phyloP scores from a whole-genome alignment of 2,113 vertebrate species.

The Cottus gobio region DNA sequence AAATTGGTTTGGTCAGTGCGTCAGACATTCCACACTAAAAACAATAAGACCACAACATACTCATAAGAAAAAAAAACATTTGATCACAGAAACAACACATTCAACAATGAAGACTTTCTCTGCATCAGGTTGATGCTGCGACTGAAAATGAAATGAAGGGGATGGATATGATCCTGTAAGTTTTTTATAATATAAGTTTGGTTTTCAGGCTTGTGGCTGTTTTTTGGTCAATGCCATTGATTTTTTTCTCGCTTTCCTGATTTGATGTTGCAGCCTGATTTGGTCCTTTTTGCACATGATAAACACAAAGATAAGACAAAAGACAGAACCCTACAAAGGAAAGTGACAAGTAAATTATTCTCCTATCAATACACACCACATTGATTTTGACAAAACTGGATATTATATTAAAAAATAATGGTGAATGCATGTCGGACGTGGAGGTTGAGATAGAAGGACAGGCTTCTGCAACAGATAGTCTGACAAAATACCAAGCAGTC shows the following conservation, averaged over 20 bases:
- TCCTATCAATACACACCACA: conserved; percentile 40
- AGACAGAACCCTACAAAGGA: neutral
- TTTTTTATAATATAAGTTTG: neutral
- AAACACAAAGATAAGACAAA: neutral
- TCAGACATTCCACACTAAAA: neutral
- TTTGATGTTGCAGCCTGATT: neutral
- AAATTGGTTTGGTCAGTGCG: neutral
- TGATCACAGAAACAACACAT: neutral
- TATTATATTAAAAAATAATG: conserved; percentile 23
- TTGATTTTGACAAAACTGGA: conserved; percentile 8
- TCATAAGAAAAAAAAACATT: neutral
- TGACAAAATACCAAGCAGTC: conserved; percentile 28
- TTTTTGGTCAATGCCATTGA: neutral
- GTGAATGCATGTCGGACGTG: conserved; percentile 3
- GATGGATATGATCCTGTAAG: too few relatives aligned
- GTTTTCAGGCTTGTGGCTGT: neutral
- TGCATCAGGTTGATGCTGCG: neutral
- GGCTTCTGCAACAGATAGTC: conserved; percentile 9
- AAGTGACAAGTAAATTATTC: neutral
- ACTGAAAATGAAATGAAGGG: too few relatives aligned
- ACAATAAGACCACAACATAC: neutral
- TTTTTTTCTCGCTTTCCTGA: neutral
- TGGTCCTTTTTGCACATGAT: neutral
- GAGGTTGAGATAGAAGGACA: conserved; percentile 1
- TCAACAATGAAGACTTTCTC: neutral